Evolutionary conservation across 2,888 invertebrate genomes (phyloP).

Genomic region (Oxycera nigricornis): DNA sequence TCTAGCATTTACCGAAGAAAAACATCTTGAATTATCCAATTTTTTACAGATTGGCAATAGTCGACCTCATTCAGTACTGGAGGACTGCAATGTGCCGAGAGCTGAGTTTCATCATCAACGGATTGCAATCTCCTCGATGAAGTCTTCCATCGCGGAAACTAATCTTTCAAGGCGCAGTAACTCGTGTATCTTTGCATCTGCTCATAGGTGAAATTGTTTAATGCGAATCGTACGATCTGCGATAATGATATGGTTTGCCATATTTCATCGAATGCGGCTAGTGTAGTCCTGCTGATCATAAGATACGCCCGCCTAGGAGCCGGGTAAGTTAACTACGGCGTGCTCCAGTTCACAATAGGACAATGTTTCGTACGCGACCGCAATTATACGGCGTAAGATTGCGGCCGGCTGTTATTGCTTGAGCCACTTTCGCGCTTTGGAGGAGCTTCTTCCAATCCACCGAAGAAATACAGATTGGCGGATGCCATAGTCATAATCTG

Average conservation of each 20-base stretch:
- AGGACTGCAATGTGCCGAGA: too few species aligned
- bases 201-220: not conserved
- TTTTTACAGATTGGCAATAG: too few species aligned
- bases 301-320: not conserved
- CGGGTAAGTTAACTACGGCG: not conserved
- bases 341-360: constrained; percentile 22
- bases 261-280: not conserved
- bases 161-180: not conserved
- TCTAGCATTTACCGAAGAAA: too few species aligned
- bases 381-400: constrained; percentile 30
- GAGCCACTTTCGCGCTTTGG: constrained; percentile 4
- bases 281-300: not conserved
- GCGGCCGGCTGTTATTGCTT: constrained; percentile 30
- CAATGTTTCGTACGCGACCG: constrained; percentile 19
- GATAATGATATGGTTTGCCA: not conserved
- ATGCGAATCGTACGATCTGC: not conserved
- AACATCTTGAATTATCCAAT: too few species aligned
- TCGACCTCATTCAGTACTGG: too few species aligned
- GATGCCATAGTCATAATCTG: constrained; percentile 15
- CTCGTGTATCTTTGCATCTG: not conserved
- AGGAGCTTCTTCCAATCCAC: not conserved
- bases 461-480: constrained; percentile 24
- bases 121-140: too few species aligned
- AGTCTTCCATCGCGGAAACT: not conserved
- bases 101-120: too few species aligned